Percentiles rank a stretch among this genome's conserved stretches.
Evolutionary conservation across 2,113 vertebrate genomes (phyloP).

Genomic region (Syngnathus floridae): DNA sequence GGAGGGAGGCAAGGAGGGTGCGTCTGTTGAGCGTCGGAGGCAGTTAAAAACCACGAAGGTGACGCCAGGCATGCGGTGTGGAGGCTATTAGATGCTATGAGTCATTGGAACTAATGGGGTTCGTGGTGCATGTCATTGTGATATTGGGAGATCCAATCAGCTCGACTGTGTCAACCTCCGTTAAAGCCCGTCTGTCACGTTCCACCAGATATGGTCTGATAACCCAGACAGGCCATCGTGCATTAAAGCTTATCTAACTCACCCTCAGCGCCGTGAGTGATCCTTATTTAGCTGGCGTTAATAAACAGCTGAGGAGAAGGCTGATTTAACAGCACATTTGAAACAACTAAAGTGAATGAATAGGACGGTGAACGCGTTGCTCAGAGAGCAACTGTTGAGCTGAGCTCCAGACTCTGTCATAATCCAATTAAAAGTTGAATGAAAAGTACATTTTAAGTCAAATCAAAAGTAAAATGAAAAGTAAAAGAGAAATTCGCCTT

Average conservation of each 20-base stretch:
- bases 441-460: no score
- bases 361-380: slow-evolving; percentile 17
- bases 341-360: slow-evolving; percentile 5
- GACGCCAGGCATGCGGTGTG: slow-evolving; percentile 24
- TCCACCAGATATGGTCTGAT: slow-evolving; percentile 21
- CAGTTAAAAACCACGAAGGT: slow-evolving; percentile 22
- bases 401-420: slow-evolving; percentile 9
- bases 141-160: slow-evolving; percentile 39
- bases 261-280: slow-evolving; percentile 17
- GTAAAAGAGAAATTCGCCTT: no score
- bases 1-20: slow-evolving; percentile 3
- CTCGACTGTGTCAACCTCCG: slow-evolving; percentile 1
- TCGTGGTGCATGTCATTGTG: slow-evolving; percentile 35
- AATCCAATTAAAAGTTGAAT: no score
- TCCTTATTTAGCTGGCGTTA: slow-evolving; percentile 13
- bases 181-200: slow-evolving; percentile 23
- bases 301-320: slow-evolving; percentile 3
- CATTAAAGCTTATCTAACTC: slow-evolving; percentile 27
- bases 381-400: slow-evolving; percentile 11
- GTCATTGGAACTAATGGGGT: slow-evolving; percentile 41
- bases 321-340: slow-evolving; percentile 5
- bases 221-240: slow-evolving; percentile 9
- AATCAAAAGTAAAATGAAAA: no score
- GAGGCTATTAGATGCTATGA: slow-evolving; percentile 43
- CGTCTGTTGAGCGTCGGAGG: slow-evolving; percentile 27